Evolutionary conservation across 2,888 invertebrate species (phyloP).

Genomic region (Mesoligia furuncula): DNA sequence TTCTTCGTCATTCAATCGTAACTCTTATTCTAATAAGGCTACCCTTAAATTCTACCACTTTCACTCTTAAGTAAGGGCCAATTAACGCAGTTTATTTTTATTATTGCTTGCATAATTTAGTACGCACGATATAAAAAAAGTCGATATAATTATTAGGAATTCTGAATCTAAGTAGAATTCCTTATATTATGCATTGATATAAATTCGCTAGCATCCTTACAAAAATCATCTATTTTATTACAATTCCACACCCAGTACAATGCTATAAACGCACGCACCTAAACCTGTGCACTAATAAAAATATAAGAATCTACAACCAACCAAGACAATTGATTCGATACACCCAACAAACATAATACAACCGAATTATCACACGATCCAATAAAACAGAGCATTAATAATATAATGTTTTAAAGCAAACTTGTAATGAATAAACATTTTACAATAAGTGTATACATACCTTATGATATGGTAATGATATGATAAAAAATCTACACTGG

Average conservation of each 20-base stretch:
- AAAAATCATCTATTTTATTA: constrained; percentile 57
- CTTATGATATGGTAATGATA: constrained; percentile 89
- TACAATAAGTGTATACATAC: constrained; percentile 76
- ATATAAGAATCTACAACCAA: constrained; percentile 46
- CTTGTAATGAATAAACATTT: constrained; percentile 74
- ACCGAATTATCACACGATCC: constrained; percentile 55
- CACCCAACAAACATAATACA: constrained; percentile 53
- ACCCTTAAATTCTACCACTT: constrained; percentile 87
- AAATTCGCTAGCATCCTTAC: constrained; percentile 67
- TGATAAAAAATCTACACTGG: constrained; percentile 89
- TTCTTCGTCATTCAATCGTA: constrained; percentile 79
- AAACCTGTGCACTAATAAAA: constrained; percentile 47
- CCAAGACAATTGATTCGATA: constrained; percentile 52
- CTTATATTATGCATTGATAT: constrained; percentile 66
- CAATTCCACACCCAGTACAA: constrained; percentile 50
- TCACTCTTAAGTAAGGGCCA: constrained; percentile 78
- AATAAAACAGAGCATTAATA: constrained; percentile 36
- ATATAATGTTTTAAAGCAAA: constrained; percentile 67
- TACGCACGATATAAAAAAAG: constrained; percentile 59
- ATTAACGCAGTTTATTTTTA: constrained; percentile 70
- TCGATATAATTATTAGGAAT: constrained; percentile 49
- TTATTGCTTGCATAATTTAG: constrained; percentile 76
- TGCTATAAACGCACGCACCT: constrained; percentile 56
- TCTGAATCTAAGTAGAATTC: constrained; percentile 57
- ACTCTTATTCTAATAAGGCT: constrained; percentile 89